Evolutionary conservation across 2,113 vertebrate genomes (phyloP).

Genomic region (Passer domesticus): DNA sequence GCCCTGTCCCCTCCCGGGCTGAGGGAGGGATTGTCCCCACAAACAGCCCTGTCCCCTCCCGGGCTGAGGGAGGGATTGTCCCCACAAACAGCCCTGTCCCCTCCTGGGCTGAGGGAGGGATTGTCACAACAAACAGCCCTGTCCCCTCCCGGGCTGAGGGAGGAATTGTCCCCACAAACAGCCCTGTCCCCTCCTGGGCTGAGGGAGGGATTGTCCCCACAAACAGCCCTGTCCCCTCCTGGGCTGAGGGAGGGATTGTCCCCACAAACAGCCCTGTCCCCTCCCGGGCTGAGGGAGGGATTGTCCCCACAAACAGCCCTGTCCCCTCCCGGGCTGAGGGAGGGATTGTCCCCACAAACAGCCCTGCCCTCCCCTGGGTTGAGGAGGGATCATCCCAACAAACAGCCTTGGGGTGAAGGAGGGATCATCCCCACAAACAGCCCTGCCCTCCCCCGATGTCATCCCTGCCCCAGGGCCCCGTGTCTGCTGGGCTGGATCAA

Average conservation of each 20-base stretch:
- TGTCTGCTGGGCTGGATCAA: background rate
- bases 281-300: slow-evolving; percentile 7
- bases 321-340: too few relatives aligned
- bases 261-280: background rate
- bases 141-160: too few relatives aligned
- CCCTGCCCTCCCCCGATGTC: background rate
- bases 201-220: slow-evolving; percentile 27
- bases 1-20: too few relatives aligned
- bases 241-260: slow-evolving; percentile 46
- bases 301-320: background rate
- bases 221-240: background rate
- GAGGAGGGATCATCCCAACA: slow-evolving; percentile 23
- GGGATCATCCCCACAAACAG: slow-evolving; percentile 3
- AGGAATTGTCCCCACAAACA: slow-evolving; percentile 9
- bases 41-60: background rate
- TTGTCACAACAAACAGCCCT: background rate
- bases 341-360: slow-evolving; percentile 10
- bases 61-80: too few relatives aligned
- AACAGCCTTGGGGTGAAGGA: too few relatives aligned
- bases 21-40: slow-evolving; percentile 6
- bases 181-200: background rate
- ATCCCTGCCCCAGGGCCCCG: background rate
- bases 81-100: too few relatives aligned
- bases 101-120: background rate
- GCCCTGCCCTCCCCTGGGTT: background rate